Base-by-base conservation (phyloP, 2,797 vertebrate species). In the Orientallactaga sibirica region DNA sequence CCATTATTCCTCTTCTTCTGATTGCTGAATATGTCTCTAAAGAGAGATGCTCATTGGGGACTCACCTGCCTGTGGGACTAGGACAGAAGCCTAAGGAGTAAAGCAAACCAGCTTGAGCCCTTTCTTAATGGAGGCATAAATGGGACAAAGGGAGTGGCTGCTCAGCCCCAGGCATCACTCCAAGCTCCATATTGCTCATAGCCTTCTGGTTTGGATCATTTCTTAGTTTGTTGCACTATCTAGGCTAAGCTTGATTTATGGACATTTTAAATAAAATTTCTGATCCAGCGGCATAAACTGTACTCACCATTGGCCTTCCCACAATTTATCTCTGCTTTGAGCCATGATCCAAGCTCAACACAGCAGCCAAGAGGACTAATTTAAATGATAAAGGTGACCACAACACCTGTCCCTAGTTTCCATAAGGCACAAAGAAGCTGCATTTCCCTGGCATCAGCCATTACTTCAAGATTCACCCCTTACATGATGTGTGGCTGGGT, bases 401-500 rank as follows among this genome's bases (percentile, higher is more conserved):
- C 19, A 96, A 70, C 93, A 97, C 92, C 82, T 94, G 68, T 81
- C 89, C 48, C 93, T 92, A 78, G 82, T 95, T 97, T 96, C 78
- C 96, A 33, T 66, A 89, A 73, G 78, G 43, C 67, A 85, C 71
- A n/a, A 74, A 79, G 79, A 96, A 75, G 58, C 93, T 91, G 24
- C 64, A 15, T 82, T 91, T 71, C 73, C 76, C 0, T 3, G 86
- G 73, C 25, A 78, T 79, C 76, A 58, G 83, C 76, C 92, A 64
- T 15, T 10, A 0, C 92, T 95, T 93, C 61, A 15, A 2, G 94
- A 85, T 74, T 86, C 11, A 37, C 24, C 83, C 77, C 86, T 82
- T 66, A 22, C 78, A n/a, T 70, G 78, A 41, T 73, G 9, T 89
- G 93, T 87, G 79, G 94, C 90, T 62, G 24, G 73, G 73, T 61